phyloP scores from a whole-genome alignment of 2,888 invertebrate genomes.

The Listrodromus nycthemerus region DNA sequence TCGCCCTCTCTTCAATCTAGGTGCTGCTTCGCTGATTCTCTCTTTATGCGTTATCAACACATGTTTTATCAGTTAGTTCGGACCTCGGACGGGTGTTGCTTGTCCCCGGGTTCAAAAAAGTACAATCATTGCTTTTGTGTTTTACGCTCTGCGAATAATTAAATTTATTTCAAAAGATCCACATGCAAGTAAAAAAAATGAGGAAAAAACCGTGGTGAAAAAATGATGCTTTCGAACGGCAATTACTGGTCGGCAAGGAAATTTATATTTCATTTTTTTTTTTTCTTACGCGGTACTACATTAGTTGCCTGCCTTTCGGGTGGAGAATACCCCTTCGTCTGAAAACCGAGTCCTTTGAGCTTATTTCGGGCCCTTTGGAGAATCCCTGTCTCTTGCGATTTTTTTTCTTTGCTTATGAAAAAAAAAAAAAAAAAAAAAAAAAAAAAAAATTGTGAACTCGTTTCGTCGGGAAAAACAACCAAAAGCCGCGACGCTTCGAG shows the following conservation, averaged over 20 bases:
- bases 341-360: background rate
- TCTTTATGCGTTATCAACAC: constrained; percentile 11
- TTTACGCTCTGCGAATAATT: constrained; percentile 6
- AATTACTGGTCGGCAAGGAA: constrained; percentile 49
- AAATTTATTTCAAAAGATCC: constrained; percentile 23
- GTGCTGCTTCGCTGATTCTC: constrained; percentile 9
- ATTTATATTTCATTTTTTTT: constrained; percentile 19
- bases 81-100: background rate
- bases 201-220: background rate
- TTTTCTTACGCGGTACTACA: constrained; percentile 10
- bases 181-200: background rate
- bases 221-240: constrained; percentile 12
- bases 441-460: too few relatives aligned
- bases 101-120: background rate
- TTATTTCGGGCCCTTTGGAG: too few relatives aligned
- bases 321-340: constrained; percentile 48
- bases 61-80: background rate
- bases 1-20: constrained; percentile 1
- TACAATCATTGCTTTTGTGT: background rate
- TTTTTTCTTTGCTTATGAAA: constrained; percentile 31
- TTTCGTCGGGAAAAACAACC: constrained; percentile 47
- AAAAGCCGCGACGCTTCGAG: constrained; percentile 37
- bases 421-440: too few relatives aligned
- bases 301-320: constrained; percentile 44
- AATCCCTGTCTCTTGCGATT: background rate